These are phyloP conservation scores for Hippocampus barbouri DNA, from an alignment of 2,113 vertebrate genomes.

Conservation along the genomic window DNA sequence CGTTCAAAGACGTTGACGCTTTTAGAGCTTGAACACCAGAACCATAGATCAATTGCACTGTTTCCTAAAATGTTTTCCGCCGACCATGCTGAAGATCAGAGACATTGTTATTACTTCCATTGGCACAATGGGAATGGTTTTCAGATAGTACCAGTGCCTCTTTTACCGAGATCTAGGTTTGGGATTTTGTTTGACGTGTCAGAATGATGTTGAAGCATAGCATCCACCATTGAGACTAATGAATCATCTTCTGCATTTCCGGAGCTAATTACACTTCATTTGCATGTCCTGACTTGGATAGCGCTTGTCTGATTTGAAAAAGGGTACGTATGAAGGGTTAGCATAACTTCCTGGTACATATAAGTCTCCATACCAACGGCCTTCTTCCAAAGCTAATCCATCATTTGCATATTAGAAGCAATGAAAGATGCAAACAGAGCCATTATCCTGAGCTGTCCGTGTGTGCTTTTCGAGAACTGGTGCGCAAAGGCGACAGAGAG, in stretches of 20 bases:
- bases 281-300: neutral
- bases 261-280: neutral
- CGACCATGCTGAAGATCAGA: slow-evolving; percentile 1
- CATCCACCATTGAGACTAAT: slow-evolving; percentile 14
- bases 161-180: slow-evolving; percentile 33
- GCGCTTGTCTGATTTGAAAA: slow-evolving; percentile 13
- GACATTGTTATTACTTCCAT: slow-evolving; percentile 33
- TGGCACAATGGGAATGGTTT: slow-evolving; percentile 52
- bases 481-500: slow-evolving; percentile 46
- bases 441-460: slow-evolving; percentile 62
- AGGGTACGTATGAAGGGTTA: slow-evolving; percentile 40
- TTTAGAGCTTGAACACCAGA: slow-evolving; percentile 30
- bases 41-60: slow-evolving; percentile 49
- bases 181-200: slow-evolving; percentile 46
- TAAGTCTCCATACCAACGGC: slow-evolving; percentile 50
- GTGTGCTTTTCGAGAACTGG: slow-evolving; percentile 59
- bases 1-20: slow-evolving; percentile 57
- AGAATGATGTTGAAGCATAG: slow-evolving; percentile 16
- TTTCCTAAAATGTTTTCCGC: slow-evolving; percentile 47
- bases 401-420: slow-evolving; percentile 72
- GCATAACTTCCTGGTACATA: slow-evolving; percentile 49
- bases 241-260: neutral
- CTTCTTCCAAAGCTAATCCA: slow-evolving; percentile 61
- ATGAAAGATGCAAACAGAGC: slow-evolving; percentile 53
- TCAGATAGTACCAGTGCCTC: slow-evolving; percentile 44